Base-by-base conservation (phyloP, 2,888 invertebrate genomes). In the Drosophila pseudotalamancana region DNA sequence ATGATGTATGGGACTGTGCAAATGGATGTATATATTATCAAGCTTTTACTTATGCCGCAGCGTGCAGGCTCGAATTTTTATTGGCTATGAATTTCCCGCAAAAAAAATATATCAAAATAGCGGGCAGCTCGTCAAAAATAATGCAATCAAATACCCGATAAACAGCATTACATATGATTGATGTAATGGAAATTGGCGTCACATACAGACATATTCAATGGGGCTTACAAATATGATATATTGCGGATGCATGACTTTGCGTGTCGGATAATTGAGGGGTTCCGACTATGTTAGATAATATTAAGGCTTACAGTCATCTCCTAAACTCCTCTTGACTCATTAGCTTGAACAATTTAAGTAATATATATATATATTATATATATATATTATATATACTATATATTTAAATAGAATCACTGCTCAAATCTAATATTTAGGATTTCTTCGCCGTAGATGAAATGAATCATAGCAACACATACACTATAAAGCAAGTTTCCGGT, bases 131-230 rank as follows among this genome's bases (percentile, higher is more conserved):
- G 51, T 64, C 61, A 77, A 73, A 56, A 56, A 62, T 56, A 65
- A 67, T 50, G 65, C 69, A 78, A 72, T 78, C 46, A 78, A 75
- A 62, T 56, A 40, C 42, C 32, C 46, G 45, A n/a, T 46, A 72
- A 74, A 65, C 35, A 45, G 31, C 50, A 81, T 72, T 68, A 68
- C 50, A 56, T 49, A 27, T 53, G 79, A 79, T 82, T 85, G 72
- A 76, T 75, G 57, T 57, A 68, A 68, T 78, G 54, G 46, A 69
- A 76, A 77, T 65, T 48, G 62, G 31, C 50, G 23, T 54, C 42
- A 55, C 51, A 59, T 59, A 55, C 51, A 35, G 48, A 45, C 48
- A 56, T 60, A 64, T 65, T 35, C 54, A 53, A 32, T 53, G 35
- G 14, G 23, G 37, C 25, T 18, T 16, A 12, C 48, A 16, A 40